Percentiles rank a stretch among this genome's conserved stretches.
These are phyloP conservation scores for Camponotus pennsylvanicus DNA, from an alignment of 1,140 invertebrate genomes.

Conservation along the genomic window DNA sequence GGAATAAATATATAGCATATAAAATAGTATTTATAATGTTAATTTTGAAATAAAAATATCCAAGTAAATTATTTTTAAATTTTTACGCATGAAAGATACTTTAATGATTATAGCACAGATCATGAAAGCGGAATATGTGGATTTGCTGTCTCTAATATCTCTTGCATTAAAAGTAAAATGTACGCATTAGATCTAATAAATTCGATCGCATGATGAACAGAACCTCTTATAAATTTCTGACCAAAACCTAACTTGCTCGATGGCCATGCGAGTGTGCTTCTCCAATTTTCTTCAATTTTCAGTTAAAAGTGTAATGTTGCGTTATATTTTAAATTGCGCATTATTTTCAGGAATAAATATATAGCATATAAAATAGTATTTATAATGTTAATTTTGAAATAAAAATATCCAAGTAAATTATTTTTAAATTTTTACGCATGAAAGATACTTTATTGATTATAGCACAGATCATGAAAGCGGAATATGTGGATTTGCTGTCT, in stretches of 20 bases:
- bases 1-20: background rate
- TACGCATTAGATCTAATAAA: conserved; percentile 18
- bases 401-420: background rate
- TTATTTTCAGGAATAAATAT: no score
- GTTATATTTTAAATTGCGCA: no score
- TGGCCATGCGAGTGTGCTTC: conserved; percentile 11
- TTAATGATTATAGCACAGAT: background rate
- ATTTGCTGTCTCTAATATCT: background rate
- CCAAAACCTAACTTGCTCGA: conserved; percentile 48
- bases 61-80: background rate
- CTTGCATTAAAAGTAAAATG: conserved; percentile 2
- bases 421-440: background rate
- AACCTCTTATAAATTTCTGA: conserved; percentile 43
- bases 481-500: background rate
- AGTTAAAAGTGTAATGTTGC: no score
- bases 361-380: background rate
- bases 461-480: background rate
- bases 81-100: background rate
- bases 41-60: background rate
- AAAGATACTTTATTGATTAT: background rate
- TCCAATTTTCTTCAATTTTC: no score
- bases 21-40: background rate
- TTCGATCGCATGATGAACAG: conserved; percentile 19
- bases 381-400: background rate
- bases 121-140: background rate